A percentile compares a stretch with the other conserved stretches of the same genome.
Conservation (phyloP, 2,888 invertebrate species). For the Philonicus albiceps region DNA sequence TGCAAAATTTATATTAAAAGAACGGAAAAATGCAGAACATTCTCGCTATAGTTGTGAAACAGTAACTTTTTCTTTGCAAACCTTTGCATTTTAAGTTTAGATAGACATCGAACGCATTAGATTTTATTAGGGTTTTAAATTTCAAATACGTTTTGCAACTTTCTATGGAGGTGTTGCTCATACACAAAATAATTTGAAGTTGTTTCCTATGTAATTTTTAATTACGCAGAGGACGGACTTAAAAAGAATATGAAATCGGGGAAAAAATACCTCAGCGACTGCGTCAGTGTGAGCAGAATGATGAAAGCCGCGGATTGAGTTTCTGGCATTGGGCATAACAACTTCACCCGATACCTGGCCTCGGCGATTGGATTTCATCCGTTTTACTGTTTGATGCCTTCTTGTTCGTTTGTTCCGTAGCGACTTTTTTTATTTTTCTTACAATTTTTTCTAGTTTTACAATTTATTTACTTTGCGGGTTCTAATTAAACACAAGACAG, state of each 20-base stretch:
- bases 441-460: not conserved
- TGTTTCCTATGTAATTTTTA: too few species aligned
- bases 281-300: not conserved
- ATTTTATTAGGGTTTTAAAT: too few species aligned
- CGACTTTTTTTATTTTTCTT: not conserved
- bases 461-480: not conserved
- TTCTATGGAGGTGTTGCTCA: too few species aligned
- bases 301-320: constrained; percentile 40
- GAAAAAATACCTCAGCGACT: not conserved
- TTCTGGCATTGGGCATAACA: constrained; percentile 44
- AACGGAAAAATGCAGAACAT: too few species aligned
- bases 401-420: not conserved
- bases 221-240: too few species aligned
- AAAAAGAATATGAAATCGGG: not conserved
- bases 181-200: too few species aligned
- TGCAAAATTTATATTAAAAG: too few species aligned
- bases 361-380: constrained; percentile 38
- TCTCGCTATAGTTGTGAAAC: too few species aligned
- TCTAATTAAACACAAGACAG: not conserved
- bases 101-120: too few species aligned
- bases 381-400: constrained; percentile 17
- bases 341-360: constrained; percentile 43
- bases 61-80: too few species aligned
- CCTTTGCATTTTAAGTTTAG: too few species aligned
- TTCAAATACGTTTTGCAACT: too few species aligned